These are phyloP conservation scores for Drosophila tropicalis DNA, from an alignment of 1,140 invertebrate species.

Conservation along the genomic window DNA sequence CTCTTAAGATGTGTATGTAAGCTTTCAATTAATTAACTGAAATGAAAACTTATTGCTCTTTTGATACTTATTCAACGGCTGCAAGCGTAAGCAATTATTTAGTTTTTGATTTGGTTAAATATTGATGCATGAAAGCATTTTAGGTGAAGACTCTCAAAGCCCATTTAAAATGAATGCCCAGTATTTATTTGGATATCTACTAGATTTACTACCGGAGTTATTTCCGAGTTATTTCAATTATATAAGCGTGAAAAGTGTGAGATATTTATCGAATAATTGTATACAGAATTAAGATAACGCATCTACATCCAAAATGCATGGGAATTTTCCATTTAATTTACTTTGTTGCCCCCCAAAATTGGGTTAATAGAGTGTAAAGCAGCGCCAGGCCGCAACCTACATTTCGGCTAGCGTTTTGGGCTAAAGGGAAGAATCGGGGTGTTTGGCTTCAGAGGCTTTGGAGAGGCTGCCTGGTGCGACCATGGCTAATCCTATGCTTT, in stretches of 20 bases:
- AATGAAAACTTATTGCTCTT: not conserved
- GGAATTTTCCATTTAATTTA: slow-evolving; percentile 81
- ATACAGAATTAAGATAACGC: slow-evolving; percentile 36
- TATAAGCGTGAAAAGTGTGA: not conserved
- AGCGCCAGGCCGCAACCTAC: slow-evolving; percentile 68
- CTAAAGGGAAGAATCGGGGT: not conserved
- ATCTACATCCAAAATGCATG: slow-evolving; percentile 36
- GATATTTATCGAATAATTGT: slow-evolving; percentile 42
- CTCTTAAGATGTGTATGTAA: slow-evolving; percentile 27
- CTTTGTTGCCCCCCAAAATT: slow-evolving; percentile 70
- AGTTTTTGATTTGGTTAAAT: slow-evolving; percentile 2
- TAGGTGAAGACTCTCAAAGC: not conserved
- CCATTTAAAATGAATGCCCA: no score
- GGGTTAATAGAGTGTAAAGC: slow-evolving; percentile 82
- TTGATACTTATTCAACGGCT: not conserved
- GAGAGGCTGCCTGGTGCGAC: slow-evolving; percentile 16
- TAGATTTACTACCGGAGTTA: no score
- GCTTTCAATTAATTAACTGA: slow-evolving; percentile 42
- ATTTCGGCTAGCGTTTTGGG: slow-evolving; percentile 39
- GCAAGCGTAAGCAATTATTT: slow-evolving; percentile 3
- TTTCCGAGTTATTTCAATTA: no score
- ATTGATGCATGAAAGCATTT: not conserved
- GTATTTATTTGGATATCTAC: no score
- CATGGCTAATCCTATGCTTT: slow-evolving; percentile 60
- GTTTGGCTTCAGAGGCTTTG: slow-evolving; percentile 16